Evolutionary conservation across 2,888 invertebrate species (phyloP), one percentile per base, ranked within the genome.

Genomic region (Parelbella ahira): DNA sequence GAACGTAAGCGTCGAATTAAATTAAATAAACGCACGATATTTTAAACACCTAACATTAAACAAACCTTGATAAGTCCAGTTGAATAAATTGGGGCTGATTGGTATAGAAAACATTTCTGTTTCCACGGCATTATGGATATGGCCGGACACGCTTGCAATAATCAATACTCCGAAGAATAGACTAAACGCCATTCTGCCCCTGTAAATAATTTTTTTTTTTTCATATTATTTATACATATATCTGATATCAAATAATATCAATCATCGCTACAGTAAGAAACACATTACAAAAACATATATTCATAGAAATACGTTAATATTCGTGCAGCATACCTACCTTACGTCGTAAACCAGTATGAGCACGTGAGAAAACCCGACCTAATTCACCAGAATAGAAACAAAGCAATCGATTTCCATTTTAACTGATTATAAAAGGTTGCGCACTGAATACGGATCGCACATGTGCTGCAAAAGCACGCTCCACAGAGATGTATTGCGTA

Each of bases 81-180:
- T 93, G 68, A 95, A 95, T 64, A 93, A 88, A 53, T 90, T 88
- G 0, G 95, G 94, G 51, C 92, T 92, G 61, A 95, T 91, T 53
- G 92, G 91, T 65, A 94, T 92, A 19, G 93, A 90, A 77, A 94
- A 95, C 64, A 95, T 91, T 83, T 94, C 93, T 0, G 94, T 92
- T 72, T 90, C 91, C 24, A 91, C 77, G 5, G 92, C 90, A 70
- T 89, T 90, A 65, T 84, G 76, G 2, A 67, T 59, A 41, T 78
- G 70, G 8, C 56, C 53, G 7, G 59, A 54, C 4, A 56, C 51
- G n/a, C 54, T 54, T 7, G 57, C 44, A 2, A 51, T 45, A 12
- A 57, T 51, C 30, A 71, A 41, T 19, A 68, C 48, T 11, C 65
- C 11, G 1, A 43, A 45, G 15, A 58, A 25, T 24, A 59, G 44